These are phyloP conservation scores for Agrypnus murinus DNA, from an alignment of 2,888 invertebrate genomes.

Conservation along the genomic window DNA sequence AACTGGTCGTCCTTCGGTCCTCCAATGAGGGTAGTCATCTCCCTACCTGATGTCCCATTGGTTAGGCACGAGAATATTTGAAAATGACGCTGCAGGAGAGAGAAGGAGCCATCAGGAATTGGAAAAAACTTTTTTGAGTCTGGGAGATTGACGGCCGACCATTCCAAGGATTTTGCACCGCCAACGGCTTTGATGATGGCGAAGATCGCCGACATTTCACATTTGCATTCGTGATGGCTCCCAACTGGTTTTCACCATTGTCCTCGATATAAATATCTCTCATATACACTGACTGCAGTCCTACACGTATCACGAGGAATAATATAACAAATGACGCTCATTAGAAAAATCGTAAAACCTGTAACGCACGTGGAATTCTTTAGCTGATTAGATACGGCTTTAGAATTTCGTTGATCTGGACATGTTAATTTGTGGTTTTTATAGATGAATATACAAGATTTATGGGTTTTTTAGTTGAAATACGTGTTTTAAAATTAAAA, in stretches of 20 bases:
- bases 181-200: conserved; percentile 49
- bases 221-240: conserved; percentile 53
- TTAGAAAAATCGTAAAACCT: too few species aligned
- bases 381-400: too few species aligned
- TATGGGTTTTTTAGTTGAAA: too few species aligned
- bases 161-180: conserved; percentile 60
- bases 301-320: not conserved
- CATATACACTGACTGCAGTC: not conserved
- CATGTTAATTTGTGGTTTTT: too few species aligned
- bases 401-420: too few species aligned
- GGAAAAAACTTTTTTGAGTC: conserved; percentile 59
- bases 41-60: conserved; percentile 66
- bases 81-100: conserved; percentile 53
- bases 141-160: conserved; percentile 65
- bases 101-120: conserved; percentile 43
- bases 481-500: too few species aligned
- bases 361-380: too few species aligned
- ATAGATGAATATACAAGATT: too few species aligned
- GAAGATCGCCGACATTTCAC: conserved; percentile 51
- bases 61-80: conserved; percentile 60
- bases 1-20: conserved; percentile 67
- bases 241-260: conserved; percentile 42
- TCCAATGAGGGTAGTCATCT: conserved; percentile 63
- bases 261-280: conserved; percentile 35
- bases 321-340: too few species aligned